phyloP scores from a whole-genome alignment of 2,113 vertebrate genomes.

The Polypterus senegalus region DNA sequence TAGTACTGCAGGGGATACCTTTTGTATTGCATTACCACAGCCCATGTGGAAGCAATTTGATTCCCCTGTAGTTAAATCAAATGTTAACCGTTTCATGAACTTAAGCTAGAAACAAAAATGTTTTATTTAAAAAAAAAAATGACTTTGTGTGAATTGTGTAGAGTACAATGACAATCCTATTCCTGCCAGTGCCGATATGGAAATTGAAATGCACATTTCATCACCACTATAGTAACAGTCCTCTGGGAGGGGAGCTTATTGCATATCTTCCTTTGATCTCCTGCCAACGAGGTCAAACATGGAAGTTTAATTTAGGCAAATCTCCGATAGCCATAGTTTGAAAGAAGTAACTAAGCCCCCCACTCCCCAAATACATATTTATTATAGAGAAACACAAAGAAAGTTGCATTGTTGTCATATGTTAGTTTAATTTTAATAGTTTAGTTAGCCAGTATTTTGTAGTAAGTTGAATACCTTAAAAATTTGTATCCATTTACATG shows the following conservation, averaged over 20 bases:
- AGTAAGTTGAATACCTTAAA: too few species aligned
- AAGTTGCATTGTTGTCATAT: too few species aligned
- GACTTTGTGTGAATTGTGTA: constrained; percentile 27
- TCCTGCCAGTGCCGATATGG: constrained; percentile 36
- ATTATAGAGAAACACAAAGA: too few species aligned
- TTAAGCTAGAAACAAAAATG: constrained; percentile 38
- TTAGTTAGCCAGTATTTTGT: too few species aligned
- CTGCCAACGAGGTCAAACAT: constrained; percentile 35
- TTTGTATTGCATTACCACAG: constrained; percentile 29
- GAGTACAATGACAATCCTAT: constrained; percentile 40
- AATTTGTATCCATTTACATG: too few species aligned
- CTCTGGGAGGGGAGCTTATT: constrained; percentile 31
- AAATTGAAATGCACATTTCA: constrained; percentile 39
- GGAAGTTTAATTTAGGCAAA: constrained; percentile 38
- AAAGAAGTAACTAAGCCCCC: too few species aligned
- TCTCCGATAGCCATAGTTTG: neutral
- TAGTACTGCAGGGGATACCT: constrained; percentile 21
- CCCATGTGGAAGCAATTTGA: constrained; percentile 39
- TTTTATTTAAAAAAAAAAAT: constrained; percentile 46
- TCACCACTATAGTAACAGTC: constrained; percentile 20
- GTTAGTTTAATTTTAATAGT: too few species aligned
- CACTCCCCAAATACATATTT: too few species aligned
- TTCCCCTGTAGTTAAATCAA: constrained; percentile 36
- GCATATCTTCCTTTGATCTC: constrained; percentile 32
- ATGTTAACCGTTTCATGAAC: constrained; percentile 34